Percentiles rank a stretch among this genome's conserved stretches.
Evolutionary conservation across 2,888 invertebrate species (phyloP).

Genomic region (Metopia argyrocephala): DNA sequence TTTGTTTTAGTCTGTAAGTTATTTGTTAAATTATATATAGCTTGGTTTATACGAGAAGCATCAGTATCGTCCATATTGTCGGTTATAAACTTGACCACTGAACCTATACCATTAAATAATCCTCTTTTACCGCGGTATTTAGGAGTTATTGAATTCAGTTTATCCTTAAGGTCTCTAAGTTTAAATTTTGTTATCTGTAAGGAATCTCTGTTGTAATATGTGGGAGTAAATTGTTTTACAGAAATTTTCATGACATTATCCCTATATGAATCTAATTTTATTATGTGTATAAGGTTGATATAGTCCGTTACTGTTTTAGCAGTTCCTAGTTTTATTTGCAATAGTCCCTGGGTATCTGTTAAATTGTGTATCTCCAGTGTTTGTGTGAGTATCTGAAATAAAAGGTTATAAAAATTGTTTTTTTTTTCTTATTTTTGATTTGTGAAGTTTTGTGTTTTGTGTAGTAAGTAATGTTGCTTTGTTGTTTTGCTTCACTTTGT

Average conservation of each 20-base stretch:
- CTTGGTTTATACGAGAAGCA: constrained; percentile 2
- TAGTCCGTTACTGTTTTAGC: constrained; percentile 11
- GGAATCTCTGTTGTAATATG: too few species aligned
- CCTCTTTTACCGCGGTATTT: not conserved
- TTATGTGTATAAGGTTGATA: constrained; percentile 7
- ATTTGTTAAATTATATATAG: not conserved
- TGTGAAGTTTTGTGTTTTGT: constrained; percentile 8
- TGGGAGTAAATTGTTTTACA: too few species aligned
- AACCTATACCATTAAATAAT: constrained; percentile 3
- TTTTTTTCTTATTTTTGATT: constrained; percentile 1
- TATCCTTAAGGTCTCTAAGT: not conserved
- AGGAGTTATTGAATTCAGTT: not conserved
- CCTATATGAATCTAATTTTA: constrained; percentile 1
- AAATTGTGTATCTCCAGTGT: constrained; percentile 1
- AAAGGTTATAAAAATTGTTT: not conserved
- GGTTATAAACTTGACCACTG: constrained; percentile 2
- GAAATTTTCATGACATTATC: constrained; percentile 16
- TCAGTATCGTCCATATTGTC: constrained; percentile 3
- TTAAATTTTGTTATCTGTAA: not conserved
- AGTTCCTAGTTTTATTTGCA: constrained; percentile 22
- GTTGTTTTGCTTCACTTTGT: too few species aligned
- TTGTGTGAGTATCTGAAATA: not conserved
- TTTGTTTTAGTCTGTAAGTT: not conserved
- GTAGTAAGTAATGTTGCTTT: too few species aligned
- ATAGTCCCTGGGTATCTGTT: not conserved